These are phyloP conservation scores for Gonioctena quinquepunctata DNA, from an alignment of 1,140 invertebrate genomes.

Conservation along the genomic window DNA sequence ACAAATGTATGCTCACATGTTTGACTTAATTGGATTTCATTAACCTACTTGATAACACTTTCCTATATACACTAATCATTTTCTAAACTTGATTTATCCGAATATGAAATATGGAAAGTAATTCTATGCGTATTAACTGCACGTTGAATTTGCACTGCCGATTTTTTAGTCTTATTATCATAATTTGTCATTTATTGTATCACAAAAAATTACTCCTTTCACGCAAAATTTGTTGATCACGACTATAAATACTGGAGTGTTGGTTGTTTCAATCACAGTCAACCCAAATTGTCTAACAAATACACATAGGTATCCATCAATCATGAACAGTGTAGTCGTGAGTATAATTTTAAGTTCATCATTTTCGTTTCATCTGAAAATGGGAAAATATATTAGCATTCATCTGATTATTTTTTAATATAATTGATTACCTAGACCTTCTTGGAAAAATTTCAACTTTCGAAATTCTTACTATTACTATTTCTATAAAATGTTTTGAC, in stretches of 20 bases:
- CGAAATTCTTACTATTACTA: no score
- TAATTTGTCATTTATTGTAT: background rate
- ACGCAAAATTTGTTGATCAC: conserved; percentile 31
- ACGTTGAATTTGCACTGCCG: background rate
- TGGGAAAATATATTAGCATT: no score
- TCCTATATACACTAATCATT: background rate
- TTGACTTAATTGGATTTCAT: background rate
- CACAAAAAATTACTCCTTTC: conserved; percentile 29
- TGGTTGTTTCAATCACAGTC: conserved; percentile 40
- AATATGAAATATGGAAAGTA: background rate
- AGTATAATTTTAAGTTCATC: no score
- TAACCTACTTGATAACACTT: conserved; percentile 2
- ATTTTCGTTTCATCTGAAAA: no score
- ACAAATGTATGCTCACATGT: no score
- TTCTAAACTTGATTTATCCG: background rate
- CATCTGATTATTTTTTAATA: no score
- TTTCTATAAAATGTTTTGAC: no score
- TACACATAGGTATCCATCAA: conserved; percentile 27
- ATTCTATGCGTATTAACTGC: background rate
- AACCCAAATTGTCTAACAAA: conserved; percentile 29
- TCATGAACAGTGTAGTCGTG: conserved; percentile 38
- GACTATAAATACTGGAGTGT: conserved; percentile 32
- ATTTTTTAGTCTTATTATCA: background rate
- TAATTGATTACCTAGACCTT: no score
- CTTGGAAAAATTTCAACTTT: no score